These are phyloP conservation scores for Crax fasciolata DNA, from an alignment of 2,797 vertebrate species.

Conservation along the genomic window DNA sequence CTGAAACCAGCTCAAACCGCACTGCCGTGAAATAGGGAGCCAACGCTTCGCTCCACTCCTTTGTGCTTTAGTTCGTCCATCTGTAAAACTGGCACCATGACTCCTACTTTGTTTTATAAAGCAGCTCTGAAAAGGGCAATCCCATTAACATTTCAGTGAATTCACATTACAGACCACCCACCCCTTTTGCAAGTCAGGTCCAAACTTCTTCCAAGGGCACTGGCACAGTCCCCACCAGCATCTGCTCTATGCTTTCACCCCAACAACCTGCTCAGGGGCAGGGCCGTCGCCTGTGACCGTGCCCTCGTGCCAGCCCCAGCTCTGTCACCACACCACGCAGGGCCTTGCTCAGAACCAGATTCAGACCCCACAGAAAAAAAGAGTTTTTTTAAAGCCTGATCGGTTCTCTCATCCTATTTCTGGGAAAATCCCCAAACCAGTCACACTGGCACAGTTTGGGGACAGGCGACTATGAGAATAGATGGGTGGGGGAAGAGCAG, in stretches of 20 bases:
- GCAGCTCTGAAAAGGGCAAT: neutral
- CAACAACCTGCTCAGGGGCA: neutral
- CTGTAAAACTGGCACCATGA: neutral
- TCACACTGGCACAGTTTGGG: neutral
- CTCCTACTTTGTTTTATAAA: conserved; percentile 12
- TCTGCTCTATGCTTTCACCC: neutral
- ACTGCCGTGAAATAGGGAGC: neutral
- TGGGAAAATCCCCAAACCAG: neutral
- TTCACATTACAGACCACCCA: conserved; percentile 8
- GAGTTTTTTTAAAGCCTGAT: neutral
- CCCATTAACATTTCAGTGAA: conserved; percentile 17
- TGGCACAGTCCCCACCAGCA: neutral
- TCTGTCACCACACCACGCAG: neutral
- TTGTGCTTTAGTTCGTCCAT: neutral
- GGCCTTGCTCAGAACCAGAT: neutral
- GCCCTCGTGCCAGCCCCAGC: neutral
- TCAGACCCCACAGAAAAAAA: neutral
- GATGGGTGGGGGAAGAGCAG: neutral
- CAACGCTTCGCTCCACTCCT: neutral
- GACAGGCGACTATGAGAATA: accelerated
- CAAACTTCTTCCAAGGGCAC: neutral
- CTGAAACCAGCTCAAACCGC: neutral
- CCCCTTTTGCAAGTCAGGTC: neutral
- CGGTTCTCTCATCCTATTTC: neutral
- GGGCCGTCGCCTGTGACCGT: accelerated